phyloP scores from a whole-genome alignment of 30 jellyfish, hydroid and myxozoan species.

The Calvadosia cruxmelitensis region DNA sequence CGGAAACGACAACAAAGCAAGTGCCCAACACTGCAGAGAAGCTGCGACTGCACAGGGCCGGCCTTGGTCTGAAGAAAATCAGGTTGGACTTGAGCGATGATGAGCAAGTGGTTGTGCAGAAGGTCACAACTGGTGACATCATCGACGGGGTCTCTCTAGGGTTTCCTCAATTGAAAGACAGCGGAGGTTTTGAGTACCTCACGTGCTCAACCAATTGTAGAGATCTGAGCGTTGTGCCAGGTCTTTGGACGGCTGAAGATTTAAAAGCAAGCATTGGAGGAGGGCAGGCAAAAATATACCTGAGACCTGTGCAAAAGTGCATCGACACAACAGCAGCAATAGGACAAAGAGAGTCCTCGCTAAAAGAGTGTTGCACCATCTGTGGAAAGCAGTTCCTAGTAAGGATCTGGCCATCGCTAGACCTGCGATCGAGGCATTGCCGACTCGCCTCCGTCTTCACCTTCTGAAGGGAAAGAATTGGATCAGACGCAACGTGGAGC shows the following conservation, averaged over 20 bases:
- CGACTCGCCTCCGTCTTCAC: too few relatives aligned
- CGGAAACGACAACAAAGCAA: background rate
- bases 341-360: too few relatives aligned
- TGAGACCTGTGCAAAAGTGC: conserved; percentile 31
- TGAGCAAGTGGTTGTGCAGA: conserved; percentile 22
- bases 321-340: too few relatives aligned
- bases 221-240: conserved; percentile 14
- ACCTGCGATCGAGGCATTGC: too few relatives aligned
- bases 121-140: conserved; percentile 2
- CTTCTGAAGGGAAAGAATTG: too few relatives aligned
- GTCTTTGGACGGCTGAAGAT: conserved; percentile 24
- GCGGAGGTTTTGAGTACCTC: conserved; percentile 30
- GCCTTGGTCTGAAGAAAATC: conserved; percentile 10
- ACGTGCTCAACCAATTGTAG: conserved; percentile 26
- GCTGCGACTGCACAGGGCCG: conserved; percentile 7
- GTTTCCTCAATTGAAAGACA: conserved; percentile 26
- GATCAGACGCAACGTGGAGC: too few relatives aligned
- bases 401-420: too few relatives aligned
- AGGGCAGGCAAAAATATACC: conserved; percentile 27
- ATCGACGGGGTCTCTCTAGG: conserved; percentile 7
- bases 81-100: conserved; percentile 2
- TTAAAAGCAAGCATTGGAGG: conserved; percentile 29
- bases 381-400: too few relatives aligned
- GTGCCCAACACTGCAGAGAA: conserved; percentile 13
- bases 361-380: too few relatives aligned